Evolutionary conservation across 1,140 invertebrate species (phyloP), one percentile per base, ranked within the genome.

Genomic region (Sinonovacula constricta): DNA sequence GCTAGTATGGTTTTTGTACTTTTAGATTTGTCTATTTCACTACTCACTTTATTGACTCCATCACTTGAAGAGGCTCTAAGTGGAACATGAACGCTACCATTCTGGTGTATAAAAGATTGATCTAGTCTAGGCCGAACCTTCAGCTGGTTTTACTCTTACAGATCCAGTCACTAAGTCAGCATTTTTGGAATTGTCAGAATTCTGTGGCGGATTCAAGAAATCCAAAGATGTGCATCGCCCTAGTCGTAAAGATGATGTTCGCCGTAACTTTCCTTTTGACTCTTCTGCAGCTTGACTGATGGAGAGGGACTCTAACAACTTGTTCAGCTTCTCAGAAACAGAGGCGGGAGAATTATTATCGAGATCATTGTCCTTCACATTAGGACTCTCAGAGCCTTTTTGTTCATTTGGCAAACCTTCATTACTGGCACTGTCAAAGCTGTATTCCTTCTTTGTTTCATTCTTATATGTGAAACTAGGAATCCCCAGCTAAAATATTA

Each of bases 251-350:
- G 87, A 88, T 2, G 85, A 83, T 33, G 83, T 87, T 18, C 85
- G 51, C 26, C 81, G 51, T 62, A 85, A 82, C 56, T 79, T 30
- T 53, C 57, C 78, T n/a, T 60, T 33, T 15, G 59, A 57, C 30
- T 78, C 77, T 77, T 80, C 67, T 62, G 74, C 65, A 63, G 70
- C 71, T 71, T 75, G 39, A 14, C 57, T 66, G 54, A 39, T 53
- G 79, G 88, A 87, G 56, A 89, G 72, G 15, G 86, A 88, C 45
- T 85, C 72, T n/a, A 89, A 62, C 22, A 89, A 74, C 54, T 70
- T 83, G 76, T 85, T 86, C 10, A 89, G 80, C 76, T 84, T 89
- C 62, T 86, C 76, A 10, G 86, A 89, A 24, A 89, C 86, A 22
- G 87, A 85, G 26, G 86, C 86, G 18, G 88, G 88, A 10, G 86